A percentile compares a stretch with the other conserved stretches of the same genome.
Conservation (phyloP, 2,888 invertebrate genomes). For the Thysanoteuthis rhombus region DNA sequence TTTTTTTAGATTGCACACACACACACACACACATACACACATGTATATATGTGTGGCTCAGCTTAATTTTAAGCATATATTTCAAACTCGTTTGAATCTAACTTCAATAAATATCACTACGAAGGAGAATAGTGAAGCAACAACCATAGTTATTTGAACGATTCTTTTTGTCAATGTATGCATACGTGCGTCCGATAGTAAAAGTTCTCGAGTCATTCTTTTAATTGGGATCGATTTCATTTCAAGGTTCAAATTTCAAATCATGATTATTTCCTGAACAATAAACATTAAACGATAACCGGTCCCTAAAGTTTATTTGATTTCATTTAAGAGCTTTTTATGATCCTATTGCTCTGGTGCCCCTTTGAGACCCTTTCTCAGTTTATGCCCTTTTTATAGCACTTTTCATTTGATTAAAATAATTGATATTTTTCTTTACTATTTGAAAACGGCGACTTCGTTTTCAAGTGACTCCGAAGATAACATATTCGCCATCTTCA, state of each 20-base stretch:
- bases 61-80: too few species aligned
- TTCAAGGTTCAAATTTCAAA: not conserved
- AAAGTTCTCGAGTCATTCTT: not conserved
- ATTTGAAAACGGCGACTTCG: not conserved
- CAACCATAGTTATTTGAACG: not conserved
- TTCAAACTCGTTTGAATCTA: not conserved
- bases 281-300: not conserved
- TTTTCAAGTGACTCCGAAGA: not conserved
- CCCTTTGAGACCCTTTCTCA: too few species aligned
- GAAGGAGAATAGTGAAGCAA: not conserved
- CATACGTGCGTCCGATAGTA: not conserved
- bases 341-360: not conserved
- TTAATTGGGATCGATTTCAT: not conserved
- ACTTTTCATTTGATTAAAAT: not conserved
- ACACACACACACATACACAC: too few species aligned
- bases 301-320: not conserved
- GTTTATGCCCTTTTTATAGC: not conserved
- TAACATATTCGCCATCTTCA: not conserved
- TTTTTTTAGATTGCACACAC: too few species aligned
- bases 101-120: not conserved
- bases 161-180: not conserved
- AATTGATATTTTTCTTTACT: not conserved
- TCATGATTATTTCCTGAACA: not conserved
- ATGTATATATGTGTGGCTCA: too few species aligned
- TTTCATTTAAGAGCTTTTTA: not conserved